Conservation (phyloP, 2,888 invertebrate species). For the Ichneumon xanthorius region DNA sequence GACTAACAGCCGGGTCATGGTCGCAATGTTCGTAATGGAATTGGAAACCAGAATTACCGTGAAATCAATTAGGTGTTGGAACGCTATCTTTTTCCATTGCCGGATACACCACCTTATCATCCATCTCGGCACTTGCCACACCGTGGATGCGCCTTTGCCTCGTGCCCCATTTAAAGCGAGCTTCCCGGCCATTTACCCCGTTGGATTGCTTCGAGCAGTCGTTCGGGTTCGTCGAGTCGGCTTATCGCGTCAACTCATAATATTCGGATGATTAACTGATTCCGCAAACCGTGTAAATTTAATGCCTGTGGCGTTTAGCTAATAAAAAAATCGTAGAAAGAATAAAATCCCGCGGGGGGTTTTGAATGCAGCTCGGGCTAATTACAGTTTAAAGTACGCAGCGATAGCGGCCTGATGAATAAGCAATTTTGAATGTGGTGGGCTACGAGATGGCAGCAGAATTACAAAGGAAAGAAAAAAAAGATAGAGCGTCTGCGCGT, state of each 20-base stretch:
- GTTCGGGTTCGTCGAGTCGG: not conserved
- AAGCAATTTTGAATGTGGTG: not conserved
- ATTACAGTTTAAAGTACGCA: constrained; percentile 14
- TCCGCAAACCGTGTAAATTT: not conserved
- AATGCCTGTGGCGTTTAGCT: not conserved
- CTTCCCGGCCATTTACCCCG: not conserved
- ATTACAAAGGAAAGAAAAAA: not conserved
- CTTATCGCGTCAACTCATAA: not conserved
- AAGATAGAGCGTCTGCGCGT: not conserved
- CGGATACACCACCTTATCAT: too few species aligned
- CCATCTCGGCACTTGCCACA: too few species aligned
- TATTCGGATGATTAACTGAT: constrained; percentile 1
- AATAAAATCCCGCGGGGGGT: not conserved
- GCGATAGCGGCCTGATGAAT: constrained; percentile 15
- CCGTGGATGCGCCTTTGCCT: too few species aligned
- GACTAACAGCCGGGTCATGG: too few species aligned
- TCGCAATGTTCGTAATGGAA: too few species aligned
- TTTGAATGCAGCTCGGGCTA: not conserved
- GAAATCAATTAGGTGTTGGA: too few species aligned
- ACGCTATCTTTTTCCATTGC: too few species aligned
- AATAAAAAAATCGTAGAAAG: constrained; percentile 1
- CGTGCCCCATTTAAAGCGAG: not conserved
- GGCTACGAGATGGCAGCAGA: not conserved
- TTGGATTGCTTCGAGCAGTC: not conserved
- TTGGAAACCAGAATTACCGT: too few species aligned